Conservation (phyloP, 2,888 invertebrate species). For the Stictocephala bisonia region DNA sequence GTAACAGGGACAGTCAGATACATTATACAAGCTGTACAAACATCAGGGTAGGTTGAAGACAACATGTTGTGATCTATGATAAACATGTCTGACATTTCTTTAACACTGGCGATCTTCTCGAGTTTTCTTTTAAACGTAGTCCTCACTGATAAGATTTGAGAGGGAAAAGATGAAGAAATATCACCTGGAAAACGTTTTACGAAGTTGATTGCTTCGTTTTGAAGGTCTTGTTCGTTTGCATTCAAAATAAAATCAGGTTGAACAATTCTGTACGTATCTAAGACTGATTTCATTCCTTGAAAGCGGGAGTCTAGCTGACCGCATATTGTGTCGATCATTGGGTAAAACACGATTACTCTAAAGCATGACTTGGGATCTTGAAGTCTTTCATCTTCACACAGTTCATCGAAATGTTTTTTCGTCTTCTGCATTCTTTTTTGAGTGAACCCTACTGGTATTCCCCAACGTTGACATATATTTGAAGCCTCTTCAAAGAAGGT, state of each 20-base stretch:
- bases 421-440: too few species aligned
- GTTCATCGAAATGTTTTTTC: too few species aligned
- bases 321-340: too few species aligned
- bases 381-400: too few species aligned
- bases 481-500: neutral
- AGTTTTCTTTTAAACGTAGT: neutral
- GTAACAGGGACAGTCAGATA: neutral
- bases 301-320: too few species aligned
- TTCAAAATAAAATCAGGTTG: neutral
- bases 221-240: neutral
- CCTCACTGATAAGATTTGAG: neutral
- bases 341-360: too few species aligned
- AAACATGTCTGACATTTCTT: neutral
- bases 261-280: neutral
- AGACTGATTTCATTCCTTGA: neutral
- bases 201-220: neutral
- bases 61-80: neutral
- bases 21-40: conserved; percentile 20
- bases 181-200: neutral
- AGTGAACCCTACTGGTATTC: too few species aligned
- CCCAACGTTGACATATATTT: neutral
- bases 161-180: neutral
- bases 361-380: neutral
- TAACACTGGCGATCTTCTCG: neutral
- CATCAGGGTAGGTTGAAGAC: conserved; percentile 1